phyloP scores from a whole-genome alignment of 2,113 vertebrate genomes.

The Prolemur simus region DNA sequence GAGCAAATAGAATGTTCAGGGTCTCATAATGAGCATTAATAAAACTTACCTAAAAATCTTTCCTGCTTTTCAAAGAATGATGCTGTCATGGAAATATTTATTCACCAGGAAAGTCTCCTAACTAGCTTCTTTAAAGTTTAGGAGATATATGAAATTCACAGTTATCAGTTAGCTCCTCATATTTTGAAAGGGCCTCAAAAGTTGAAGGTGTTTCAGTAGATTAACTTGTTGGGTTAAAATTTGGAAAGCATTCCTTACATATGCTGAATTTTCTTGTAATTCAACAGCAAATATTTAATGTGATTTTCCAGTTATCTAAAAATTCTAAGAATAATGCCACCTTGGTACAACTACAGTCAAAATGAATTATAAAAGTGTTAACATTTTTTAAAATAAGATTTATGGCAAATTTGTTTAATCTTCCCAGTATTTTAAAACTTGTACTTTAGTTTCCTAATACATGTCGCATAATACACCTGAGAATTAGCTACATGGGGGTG shows the following conservation, averaged over 20 bases:
- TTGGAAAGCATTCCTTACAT: background rate
- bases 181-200: background rate
- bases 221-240: background rate
- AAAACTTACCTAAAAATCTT: background rate
- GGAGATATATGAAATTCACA: background rate
- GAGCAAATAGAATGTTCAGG: background rate
- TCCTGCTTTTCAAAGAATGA: background rate
- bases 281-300: background rate
- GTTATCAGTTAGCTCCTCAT: background rate
- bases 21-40: background rate
- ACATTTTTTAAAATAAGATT: background rate
- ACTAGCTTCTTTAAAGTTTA: background rate
- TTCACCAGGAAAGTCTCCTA: background rate
- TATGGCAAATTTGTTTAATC: background rate
- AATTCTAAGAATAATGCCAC: background rate
- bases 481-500: background rate
- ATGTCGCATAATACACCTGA: background rate
- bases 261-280: background rate
- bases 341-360: background rate
- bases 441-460: background rate
- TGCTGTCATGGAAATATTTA: background rate
- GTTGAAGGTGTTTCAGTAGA: background rate
- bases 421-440: background rate
- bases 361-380: background rate
- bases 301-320: background rate